Evolutionary conservation across 2,113 vertebrate species (phyloP), one percentile per base, ranked within the genome.

Genomic region (Bagarius yarrelli): DNA sequence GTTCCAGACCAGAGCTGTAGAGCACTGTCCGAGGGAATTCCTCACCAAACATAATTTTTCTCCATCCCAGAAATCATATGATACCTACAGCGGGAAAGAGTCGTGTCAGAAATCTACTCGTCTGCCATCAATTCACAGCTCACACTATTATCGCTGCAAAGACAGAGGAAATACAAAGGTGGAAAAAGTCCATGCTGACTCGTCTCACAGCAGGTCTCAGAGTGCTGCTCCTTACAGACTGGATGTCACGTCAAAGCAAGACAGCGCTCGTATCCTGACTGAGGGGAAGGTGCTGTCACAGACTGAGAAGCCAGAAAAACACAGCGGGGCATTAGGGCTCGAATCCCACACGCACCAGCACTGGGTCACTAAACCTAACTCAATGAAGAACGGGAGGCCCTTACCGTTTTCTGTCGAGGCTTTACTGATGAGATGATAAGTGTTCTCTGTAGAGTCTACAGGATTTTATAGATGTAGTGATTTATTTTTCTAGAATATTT

Each of bases 341-440:
- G 72, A 59, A 69, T 77, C 60, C 16, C 75, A 85, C 74, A 79
- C 84, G 82, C 84, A 67, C 27, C 83, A 85, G 72, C 76, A 81
- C 52, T 85, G 86, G 86, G 78, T 81, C 14, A 12, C 66, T 80
- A 83, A 74, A 81, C 70, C 76, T 69, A 19, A 47, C 87, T 87
- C 89, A 50, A 77, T 67, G 67, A 91, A 91, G 86, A 83, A 89
- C 16, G 89, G 86, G 82, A 89, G 84, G 81, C 90, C 88, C 34
- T 86, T 91, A 83, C 90, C 63, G 1, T 95, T 95, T 90, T 92
- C 92, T 80, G 60, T 90, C 30, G 91, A 94, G 87, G 92, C 91
- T 52, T 74, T 94, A 83, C 88, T 94, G 71, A 94, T 91, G 89
- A 85, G 86, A 83, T 94, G 79, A 94, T 63, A 36, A n/a, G 9